Evolutionary conservation across 2,797 vertebrate genomes (phyloP).

Genomic region (Gobio occitaniae): DNA sequence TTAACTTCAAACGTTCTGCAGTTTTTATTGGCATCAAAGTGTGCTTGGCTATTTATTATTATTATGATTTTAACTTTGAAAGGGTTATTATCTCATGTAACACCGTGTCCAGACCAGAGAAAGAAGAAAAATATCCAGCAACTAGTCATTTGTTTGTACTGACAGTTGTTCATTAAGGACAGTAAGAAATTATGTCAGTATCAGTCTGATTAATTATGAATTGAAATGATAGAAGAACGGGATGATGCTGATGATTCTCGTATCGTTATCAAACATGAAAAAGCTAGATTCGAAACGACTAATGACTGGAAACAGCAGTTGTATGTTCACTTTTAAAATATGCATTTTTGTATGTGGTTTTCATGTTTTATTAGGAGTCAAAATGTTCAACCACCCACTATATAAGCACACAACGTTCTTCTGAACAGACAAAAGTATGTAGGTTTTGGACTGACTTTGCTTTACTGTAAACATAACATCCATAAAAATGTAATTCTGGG

Average conservation of each 20-base stretch:
- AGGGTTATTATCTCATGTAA: background rate
- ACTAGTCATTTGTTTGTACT: background rate
- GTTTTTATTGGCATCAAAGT: too few relatives aligned
- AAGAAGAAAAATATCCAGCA: background rate
- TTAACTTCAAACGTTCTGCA: background rate
- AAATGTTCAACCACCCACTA: background rate
- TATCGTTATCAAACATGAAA: background rate
- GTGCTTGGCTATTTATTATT: too few relatives aligned
- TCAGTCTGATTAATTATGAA: background rate
- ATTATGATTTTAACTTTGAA: background rate
- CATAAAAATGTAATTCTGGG: conserved; percentile 3
- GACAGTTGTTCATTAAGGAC: too few relatives aligned
- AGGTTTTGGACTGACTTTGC: background rate
- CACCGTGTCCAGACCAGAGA: background rate
- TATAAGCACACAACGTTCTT: background rate
- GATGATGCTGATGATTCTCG: background rate
- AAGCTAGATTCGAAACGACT: background rate
- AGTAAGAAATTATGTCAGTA: background rate
- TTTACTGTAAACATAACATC: background rate
- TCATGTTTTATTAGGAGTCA: background rate
- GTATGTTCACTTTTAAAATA: background rate
- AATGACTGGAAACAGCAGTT: background rate
- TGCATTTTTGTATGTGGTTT: background rate
- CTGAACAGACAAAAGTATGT: background rate
- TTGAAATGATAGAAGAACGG: background rate